A percentile compares a stretch with the other conserved stretches of the same genome.
phyloP scores from a whole-genome alignment of 2,797 vertebrate species.

The Apogon talboti region DNA sequence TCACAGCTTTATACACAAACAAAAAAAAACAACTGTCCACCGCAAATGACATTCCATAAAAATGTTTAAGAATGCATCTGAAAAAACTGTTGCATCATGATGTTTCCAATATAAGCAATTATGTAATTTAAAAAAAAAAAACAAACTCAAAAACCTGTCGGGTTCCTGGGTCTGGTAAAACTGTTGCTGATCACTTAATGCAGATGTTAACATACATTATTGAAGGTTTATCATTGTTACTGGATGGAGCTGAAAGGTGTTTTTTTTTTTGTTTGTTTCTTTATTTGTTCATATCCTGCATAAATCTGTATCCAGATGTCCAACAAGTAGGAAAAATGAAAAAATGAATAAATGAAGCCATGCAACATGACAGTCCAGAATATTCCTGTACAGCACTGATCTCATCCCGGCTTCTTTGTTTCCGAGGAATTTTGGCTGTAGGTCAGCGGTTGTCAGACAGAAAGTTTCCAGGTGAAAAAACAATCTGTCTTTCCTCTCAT shows the following conservation, averaged over 20 bases:
- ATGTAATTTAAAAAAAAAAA: too few species aligned
- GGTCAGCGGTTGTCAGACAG: conserved; percentile 57
- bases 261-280: too few species aligned
- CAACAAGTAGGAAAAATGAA: neutral
- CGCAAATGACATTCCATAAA: too few species aligned
- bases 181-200: too few species aligned
- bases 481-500: conserved; percentile 50
- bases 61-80: too few species aligned
- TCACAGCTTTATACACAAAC: too few species aligned
- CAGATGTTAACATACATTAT: neutral
- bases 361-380: conserved; percentile 11
- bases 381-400: conserved; percentile 2
- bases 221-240: neutral
- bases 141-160: too few species aligned
- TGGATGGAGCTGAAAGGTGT: too few species aligned
- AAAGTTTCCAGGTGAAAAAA: conserved; percentile 73
- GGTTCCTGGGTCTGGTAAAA: too few species aligned
- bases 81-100: too few species aligned
- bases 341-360: neutral
- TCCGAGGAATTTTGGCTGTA: conserved; percentile 58
- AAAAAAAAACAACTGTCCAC: too few species aligned
- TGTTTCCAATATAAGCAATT: too few species aligned
- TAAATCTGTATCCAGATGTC: conserved; percentile 13
- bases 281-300: conserved; percentile 11
- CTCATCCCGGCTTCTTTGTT: conserved; percentile 38